These are phyloP conservation scores for Danaus melanippus DNA, from an alignment of 1,140 invertebrate genomes.

Conservation along the genomic window DNA sequence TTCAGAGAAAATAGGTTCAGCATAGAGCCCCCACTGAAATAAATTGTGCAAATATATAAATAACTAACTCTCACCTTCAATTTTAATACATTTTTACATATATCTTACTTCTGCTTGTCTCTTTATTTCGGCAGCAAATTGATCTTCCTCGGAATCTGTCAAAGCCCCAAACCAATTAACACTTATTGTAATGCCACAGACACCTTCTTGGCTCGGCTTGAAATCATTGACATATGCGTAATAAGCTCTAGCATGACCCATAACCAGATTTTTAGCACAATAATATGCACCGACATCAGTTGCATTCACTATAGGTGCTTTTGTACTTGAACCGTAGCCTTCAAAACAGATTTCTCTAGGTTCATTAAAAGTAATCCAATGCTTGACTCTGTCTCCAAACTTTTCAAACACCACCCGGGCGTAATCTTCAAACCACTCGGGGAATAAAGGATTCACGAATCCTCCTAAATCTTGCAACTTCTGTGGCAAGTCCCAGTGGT, in stretches of 20 bases:
- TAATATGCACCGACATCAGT: slow-evolving; percentile 59
- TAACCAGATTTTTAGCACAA: slow-evolving; percentile 71
- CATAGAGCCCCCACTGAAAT: slow-evolving; percentile 71
- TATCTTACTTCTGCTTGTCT: slow-evolving; percentile 33
- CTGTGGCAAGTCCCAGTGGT: slow-evolving; percentile 55
- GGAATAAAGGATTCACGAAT: slow-evolving; percentile 41
- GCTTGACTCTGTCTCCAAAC: slow-evolving; percentile 68
- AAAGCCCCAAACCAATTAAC: slow-evolving; percentile 71
- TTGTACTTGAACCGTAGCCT: slow-evolving; percentile 44
- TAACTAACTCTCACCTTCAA: neutral
- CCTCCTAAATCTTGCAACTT: slow-evolving; percentile 50
- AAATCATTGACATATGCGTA: slow-evolving; percentile 50
- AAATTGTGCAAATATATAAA: slow-evolving; percentile 11
- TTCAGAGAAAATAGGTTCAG: slow-evolving; percentile 73
- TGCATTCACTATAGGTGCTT: slow-evolving; percentile 39
- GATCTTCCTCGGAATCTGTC: slow-evolving; percentile 59
- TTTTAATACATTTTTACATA: neutral
- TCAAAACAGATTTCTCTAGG: slow-evolving; percentile 50
- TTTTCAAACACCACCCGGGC: slow-evolving; percentile 63
- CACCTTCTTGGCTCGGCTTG: slow-evolving; percentile 42
- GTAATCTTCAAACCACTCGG: slow-evolving; percentile 72
- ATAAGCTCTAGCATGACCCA: slow-evolving; percentile 73
- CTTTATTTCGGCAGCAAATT: slow-evolving; percentile 62
- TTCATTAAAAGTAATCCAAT: slow-evolving; percentile 71
- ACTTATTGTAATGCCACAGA: slow-evolving; percentile 73